Base-by-base conservation (phyloP, 2,113 vertebrate species). In the Ophiodon elongatus region DNA sequence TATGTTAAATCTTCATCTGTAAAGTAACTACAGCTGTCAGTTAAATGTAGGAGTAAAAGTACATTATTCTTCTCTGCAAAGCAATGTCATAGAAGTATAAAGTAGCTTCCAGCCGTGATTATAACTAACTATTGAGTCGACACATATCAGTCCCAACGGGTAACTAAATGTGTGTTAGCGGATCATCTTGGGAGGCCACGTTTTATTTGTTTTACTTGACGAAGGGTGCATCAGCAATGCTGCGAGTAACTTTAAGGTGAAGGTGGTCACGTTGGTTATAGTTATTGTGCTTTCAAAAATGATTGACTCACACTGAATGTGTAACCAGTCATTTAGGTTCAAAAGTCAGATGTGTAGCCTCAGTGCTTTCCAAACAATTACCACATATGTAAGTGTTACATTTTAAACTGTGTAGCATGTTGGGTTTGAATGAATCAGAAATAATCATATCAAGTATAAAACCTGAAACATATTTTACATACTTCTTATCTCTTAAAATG, bases 271-370 rank as follows among this genome's bases (percentile, higher is more conserved):
- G 8, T 35, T 41, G 41, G 29, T 45, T 70, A 17, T 50, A 29
- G 8, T 39, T 43, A 33, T 23, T 39, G 31, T 65, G n/a, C 43
- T 74, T 41, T 88, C 10, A 56, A 14, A 69, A 79, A 73, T 76
- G n/a, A 82, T 75, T 74, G 79, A 84, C 85, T 59, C 54, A 23
- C 10, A 17, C 76, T 75, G 21, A 83, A 65, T 70, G n/a, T 73
- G 27, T 56, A 76, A 82, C 74, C 19, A 27, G 37, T 21, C 45
- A 17, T 27, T 62, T 27, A 80, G 74, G 76, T 76, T 66, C 29
- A 71, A 76, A 83, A 57, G 9, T 60, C 39, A 25, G 31, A 59
- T 14, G 29, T 45, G 33, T 35, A 17, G 67, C 8, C 27, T 33
- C 39, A 14, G 10, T 33, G 56, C 11, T 65, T 35, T 39, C 14